phyloP scores from a whole-genome alignment of 2,888 invertebrate species.

The Hirtodrosophila confusa region DNA sequence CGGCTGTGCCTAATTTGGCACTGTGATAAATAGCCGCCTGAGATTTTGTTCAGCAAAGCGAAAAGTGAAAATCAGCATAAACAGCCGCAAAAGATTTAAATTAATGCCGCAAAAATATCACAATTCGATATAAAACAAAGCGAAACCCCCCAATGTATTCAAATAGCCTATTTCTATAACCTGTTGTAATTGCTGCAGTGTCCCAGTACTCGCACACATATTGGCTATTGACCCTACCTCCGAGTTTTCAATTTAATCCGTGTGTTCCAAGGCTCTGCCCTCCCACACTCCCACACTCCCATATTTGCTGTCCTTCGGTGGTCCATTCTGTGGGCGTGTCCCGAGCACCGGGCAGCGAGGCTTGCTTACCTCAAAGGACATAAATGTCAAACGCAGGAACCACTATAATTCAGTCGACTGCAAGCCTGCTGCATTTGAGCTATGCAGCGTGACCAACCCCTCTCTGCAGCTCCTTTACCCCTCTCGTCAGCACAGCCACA shows the following conservation, averaged over 20 bases:
- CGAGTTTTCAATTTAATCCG: background rate
- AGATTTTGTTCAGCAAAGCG: conserved; percentile 33
- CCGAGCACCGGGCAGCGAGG: background rate
- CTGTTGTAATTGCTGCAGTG: conserved; percentile 3
- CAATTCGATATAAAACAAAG: conserved; percentile 8
- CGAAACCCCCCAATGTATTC: no score
- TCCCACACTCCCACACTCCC: conserved; percentile 22
- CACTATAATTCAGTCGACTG: conserved; percentile 59
- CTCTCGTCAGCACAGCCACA: no score
- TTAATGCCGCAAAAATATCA: conserved; percentile 12
- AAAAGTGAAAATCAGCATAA: conserved; percentile 52
- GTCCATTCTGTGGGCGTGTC: conserved; percentile 36
- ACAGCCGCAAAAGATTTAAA: conserved; percentile 26
- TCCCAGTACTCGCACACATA: no score
- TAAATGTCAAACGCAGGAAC: conserved; percentile 66
- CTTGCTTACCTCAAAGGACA: conserved; percentile 43
- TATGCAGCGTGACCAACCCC: conserved; percentile 7
- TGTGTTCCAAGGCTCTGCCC: conserved; percentile 1
- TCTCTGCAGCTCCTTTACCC: no score
- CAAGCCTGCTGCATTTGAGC: conserved; percentile 40
- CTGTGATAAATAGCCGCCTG: conserved; percentile 34
- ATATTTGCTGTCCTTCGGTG: conserved; percentile 25
- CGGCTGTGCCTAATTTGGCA: conserved; percentile 57
- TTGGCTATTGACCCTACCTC: no score
- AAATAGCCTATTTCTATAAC: no score